phyloP scores from a whole-genome alignment of 2,113 vertebrate genomes.

The Naja naja region DNA sequence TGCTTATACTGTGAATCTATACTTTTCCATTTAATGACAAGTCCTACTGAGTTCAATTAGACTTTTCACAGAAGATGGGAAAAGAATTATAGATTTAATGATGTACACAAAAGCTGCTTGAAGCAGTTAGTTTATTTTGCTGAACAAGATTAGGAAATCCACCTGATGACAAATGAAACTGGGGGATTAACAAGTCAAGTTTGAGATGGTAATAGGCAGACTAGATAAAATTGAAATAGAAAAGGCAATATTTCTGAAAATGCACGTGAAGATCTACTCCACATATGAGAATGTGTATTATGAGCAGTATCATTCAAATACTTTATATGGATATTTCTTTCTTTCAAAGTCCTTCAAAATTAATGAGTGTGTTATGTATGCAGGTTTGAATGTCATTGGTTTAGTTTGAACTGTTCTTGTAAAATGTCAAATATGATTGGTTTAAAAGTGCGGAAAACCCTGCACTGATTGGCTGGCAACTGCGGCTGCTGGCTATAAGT shows the following conservation, averaged over 20 bases:
- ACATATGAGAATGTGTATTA: neutral
- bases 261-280: neutral
- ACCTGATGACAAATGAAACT: neutral
- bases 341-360: neutral
- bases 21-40: neutral
- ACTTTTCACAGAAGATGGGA: neutral
- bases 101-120: constrained; percentile 16
- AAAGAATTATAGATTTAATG: neutral
- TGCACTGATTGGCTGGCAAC: no score
- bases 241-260: neutral
- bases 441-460: no score
- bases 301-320: neutral
- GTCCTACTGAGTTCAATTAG: neutral
- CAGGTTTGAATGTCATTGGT: no score
- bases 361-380: no score
- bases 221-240: neutral
- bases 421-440: no score
- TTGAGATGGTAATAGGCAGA: neutral
- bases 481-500: no score
- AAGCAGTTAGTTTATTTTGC: constrained; percentile 6
- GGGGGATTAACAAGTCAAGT: neutral
- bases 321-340: neutral
- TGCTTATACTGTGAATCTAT: neutral
- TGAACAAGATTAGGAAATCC: neutral
- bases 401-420: no score